Evolutionary conservation across 2,888 invertebrate species (phyloP).

Genomic region (Leptinotarsa peninsularis): DNA sequence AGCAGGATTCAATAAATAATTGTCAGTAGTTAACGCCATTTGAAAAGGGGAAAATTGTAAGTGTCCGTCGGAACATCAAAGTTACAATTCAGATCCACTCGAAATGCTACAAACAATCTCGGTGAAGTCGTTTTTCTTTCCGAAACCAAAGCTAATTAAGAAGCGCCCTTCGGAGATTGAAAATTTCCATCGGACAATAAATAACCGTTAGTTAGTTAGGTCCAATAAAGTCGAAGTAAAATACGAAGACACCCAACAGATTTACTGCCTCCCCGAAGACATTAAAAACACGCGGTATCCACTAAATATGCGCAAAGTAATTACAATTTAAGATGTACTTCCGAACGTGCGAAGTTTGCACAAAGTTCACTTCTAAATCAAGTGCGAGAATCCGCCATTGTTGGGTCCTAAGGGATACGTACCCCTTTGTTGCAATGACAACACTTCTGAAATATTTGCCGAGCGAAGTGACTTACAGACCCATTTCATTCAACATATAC

Average conservation of each 20-base stretch:
- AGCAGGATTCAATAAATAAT: too few relatives aligned
- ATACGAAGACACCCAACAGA: constrained; percentile 61
- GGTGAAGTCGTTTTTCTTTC: constrained; percentile 13
- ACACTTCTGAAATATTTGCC: constrained; percentile 51
- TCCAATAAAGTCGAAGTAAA: constrained; percentile 60
- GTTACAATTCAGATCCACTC: background rate
- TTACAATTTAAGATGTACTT: constrained; percentile 59
- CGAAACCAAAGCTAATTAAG: constrained; percentile 27
- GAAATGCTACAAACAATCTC: constrained; percentile 2
- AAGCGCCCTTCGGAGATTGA: constrained; percentile 40
- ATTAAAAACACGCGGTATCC: constrained; percentile 63
- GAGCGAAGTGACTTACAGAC: constrained; percentile 38
- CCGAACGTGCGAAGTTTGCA: constrained; percentile 57
- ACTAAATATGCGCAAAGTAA: constrained; percentile 65
- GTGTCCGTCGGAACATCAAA: background rate
- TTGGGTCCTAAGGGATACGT: constrained; percentile 51
- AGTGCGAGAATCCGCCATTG: constrained; percentile 52
- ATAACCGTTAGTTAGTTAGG: constrained; percentile 46
- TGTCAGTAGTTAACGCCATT: too few relatives aligned
- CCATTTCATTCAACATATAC: constrained; percentile 41
- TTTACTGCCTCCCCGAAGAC: constrained; percentile 61
- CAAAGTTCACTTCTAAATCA: constrained; percentile 58
- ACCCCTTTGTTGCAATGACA: constrained; percentile 53
- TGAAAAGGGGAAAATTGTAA: background rate
- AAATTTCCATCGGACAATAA: constrained; percentile 44